Evolutionary conservation across 1,140 invertebrate genomes (phyloP), one percentile per base, ranked within the genome.

Genomic region (Whitmania pigra): DNA sequence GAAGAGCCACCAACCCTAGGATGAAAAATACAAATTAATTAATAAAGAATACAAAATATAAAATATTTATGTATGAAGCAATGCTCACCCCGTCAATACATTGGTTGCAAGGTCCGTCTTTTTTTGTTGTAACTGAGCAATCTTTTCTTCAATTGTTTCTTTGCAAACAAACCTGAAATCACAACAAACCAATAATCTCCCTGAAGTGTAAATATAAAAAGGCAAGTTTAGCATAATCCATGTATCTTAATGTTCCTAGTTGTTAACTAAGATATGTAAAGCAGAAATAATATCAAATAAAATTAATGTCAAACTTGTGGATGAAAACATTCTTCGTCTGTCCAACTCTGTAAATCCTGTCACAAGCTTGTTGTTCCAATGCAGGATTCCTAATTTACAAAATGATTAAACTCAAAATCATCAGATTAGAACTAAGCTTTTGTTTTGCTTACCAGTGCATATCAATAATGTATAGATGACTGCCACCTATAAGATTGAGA

Each of bases 261-360:
- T 27, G 20, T 25, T 5, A 67, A 6, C 18, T 13, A 36, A 67
- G n/a, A n/a, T n/a, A n/a, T n/a, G n/a, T n/a, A n/a, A n/a, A n/a
- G n/a, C n/a, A n/a, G n/a, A n/a, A 67, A 25, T 67, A 25, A 29
- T 67, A 6, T 67, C 2, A 13, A 20, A 2, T 11, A 68, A 31
- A 36, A 4, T 13, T n/a, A 17, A 36, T n/a, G n/a, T 36, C 78
- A 79, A 82, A 90, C 88, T 90, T 92, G 79, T 94, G 92, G 66
- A 96, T 87, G 71, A 86, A 85, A 0, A 94, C 92, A 78, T 86
- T 78, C 78, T 89, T 90, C 20, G 79, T 87, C 79, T 97, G 93
- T 0, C 93, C 93, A 66, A 94, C 88, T 43, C 93, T 84, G 82
- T 94, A 93, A 66, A 95, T 89, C 63, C 93, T 84, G 83, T 96